Evolutionary conservation across 1,140 invertebrate species (phyloP), one percentile per base, ranked within the genome.

Genomic region (Tenebrio molitor): DNA sequence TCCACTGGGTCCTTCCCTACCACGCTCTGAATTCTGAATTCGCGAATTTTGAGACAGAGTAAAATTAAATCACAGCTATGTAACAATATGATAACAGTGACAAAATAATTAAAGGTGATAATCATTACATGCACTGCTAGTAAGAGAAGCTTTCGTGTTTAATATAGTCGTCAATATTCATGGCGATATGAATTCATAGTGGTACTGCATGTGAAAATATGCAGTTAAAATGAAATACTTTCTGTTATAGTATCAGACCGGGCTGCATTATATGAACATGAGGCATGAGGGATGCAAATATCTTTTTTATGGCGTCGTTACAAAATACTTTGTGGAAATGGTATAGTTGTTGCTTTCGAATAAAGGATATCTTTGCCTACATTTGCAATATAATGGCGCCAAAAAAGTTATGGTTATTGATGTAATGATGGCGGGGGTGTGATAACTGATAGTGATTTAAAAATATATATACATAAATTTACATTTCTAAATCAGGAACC

Each of bases 201-300:
- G 50, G 50, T 58, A 58, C 19, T 25, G 12, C 50, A 58, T 58
- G 23, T 58, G 50, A 58, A 58, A 58, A 58, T 58, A 12, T 58
- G 50, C 50, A 58, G 50, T 58, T 29, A 58, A 58, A 58, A 58
- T 58, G 50, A 58, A 58, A 58, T 58, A 58, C 50, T 58, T 29
- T 12, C 50, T n/a, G n/a, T n/a, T n/a, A 14, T 17, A 29, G 50
- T 14, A 58, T 58, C 44, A 50, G 17, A 58, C 10, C n/a, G 19
- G 29, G 12, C 3, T n/a, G 29, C 23, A 29, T 58, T 29, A 29
- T 58, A 58, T 29, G 50, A 58, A 58, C 12, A 58, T 29, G 50
- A 17, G 19, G 17, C 44, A 50, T 50, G 44, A 29, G 50, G 50
- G 50, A 58, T 58, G 50, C 50, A 58, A 58, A 58, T 58, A 58